Evolutionary conservation across 2,888 invertebrate genomes (phyloP).

Genomic region (Erpobdella octoculata): DNA sequence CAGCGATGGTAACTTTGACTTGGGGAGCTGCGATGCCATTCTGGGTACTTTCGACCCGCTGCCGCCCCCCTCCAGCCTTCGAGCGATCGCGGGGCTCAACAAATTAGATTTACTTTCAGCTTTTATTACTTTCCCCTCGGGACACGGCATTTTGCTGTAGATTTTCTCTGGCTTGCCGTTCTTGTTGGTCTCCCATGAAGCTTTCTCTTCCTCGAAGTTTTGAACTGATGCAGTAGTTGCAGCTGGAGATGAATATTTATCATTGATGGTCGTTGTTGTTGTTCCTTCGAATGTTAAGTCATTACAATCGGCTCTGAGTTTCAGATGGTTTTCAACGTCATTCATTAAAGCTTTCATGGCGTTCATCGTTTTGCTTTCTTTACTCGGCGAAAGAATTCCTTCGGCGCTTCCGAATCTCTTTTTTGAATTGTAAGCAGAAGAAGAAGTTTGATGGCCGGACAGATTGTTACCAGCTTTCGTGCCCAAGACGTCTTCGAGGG

Average conservation of each 20-base stretch:
- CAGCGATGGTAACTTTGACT: constrained; percentile 8
- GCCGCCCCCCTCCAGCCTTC: neutral
- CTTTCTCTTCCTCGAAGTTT: constrained; percentile 17
- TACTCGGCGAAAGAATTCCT: constrained; percentile 9
- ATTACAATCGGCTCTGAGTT: neutral
- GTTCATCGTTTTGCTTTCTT: neutral
- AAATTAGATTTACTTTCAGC: neutral
- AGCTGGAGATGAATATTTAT: too few relatives aligned
- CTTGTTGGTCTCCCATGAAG: constrained; percentile 3
- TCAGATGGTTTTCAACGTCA: constrained; percentile 19
- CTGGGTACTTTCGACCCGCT: neutral
- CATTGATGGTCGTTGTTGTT: too few relatives aligned
- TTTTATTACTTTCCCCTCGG: neutral
- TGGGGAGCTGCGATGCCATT: neutral
- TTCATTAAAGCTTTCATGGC: constrained; percentile 18
- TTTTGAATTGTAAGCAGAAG: neutral
- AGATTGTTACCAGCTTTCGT: neutral
- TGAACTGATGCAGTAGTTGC: neutral
- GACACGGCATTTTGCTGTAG: neutral
- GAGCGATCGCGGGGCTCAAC: neutral
- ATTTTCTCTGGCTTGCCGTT: constrained; percentile 2
- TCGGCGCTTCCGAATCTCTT: constrained; percentile 19
- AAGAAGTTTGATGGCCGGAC: neutral
- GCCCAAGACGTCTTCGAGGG: constrained; percentile 19
- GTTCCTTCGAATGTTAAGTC: too few relatives aligned